Evolutionary conservation across 1,140 invertebrate species (phyloP).

Genomic region (Drosophila rhopaloa): DNA sequence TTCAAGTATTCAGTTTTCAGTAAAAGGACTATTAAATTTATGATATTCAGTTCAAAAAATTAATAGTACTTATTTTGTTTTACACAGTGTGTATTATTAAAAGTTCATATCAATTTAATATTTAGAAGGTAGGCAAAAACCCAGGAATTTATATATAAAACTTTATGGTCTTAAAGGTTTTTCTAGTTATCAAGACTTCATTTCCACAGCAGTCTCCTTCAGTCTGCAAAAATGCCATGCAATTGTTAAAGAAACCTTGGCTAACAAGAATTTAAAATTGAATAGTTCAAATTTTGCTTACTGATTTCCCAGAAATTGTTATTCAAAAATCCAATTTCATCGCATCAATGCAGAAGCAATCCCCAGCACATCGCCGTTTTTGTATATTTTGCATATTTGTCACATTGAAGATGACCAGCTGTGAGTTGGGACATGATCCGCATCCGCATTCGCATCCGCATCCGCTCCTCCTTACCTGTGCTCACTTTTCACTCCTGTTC

Average conservation of each 20-base stretch:
- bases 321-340: conserved; percentile 39
- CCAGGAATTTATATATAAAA: too few relatives aligned
- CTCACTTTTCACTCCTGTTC: conserved; percentile 15
- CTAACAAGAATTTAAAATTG: neutral
- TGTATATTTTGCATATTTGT: conserved; percentile 42
- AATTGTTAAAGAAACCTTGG: neutral
- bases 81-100: too few relatives aligned
- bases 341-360: conserved; percentile 31
- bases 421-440: conserved; percentile 3
- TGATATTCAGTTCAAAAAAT: too few relatives aligned
- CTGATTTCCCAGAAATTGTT: conserved; percentile 26
- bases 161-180: too few relatives aligned
- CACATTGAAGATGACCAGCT: conserved; percentile 40
- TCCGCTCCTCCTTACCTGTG: neutral
- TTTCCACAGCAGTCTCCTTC: too few relatives aligned
- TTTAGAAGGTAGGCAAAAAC: too few relatives aligned
- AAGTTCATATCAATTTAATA: too few relatives aligned
- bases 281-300: conserved; percentile 17
- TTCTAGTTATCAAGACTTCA: too few relatives aligned
- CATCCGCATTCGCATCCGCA: neutral
- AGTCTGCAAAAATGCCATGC: too few relatives aligned
- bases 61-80: too few relatives aligned
- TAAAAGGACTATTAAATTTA: neutral
- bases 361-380: conserved; percentile 14
- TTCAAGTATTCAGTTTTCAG: neutral